These are phyloP conservation scores for Actinostola sp. DNA, from an alignment of 92 coral and sea anemone species.

Conservation along the genomic window DNA sequence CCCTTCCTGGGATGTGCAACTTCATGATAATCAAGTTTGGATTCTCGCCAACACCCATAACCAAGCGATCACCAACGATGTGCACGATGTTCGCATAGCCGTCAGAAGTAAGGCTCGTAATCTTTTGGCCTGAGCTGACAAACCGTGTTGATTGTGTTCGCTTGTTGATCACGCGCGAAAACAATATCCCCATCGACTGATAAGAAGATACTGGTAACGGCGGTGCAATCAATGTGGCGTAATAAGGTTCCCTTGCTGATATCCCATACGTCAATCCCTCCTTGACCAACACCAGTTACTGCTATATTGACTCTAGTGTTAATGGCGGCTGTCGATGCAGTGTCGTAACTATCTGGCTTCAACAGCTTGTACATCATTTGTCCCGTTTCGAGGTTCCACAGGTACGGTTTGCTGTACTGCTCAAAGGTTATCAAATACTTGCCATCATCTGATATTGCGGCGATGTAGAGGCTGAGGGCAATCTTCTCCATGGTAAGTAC, in stretches of 20 bases:
- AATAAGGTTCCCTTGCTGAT: slow-evolving; percentile 49
- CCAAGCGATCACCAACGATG: slow-evolving; percentile 64
- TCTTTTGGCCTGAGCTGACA: slow-evolving; percentile 37
- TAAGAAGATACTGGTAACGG: slow-evolving; percentile 42
- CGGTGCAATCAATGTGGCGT: slow-evolving; percentile 27
- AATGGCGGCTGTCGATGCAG: slow-evolving; percentile 15
- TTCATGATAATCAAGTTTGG: slow-evolving; percentile 60
- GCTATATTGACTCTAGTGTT: slow-evolving; percentile 25
- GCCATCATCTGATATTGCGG: slow-evolving; percentile 75
- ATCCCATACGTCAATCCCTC: slow-evolving; percentile 50
- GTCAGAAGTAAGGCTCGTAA: slow-evolving; percentile 70
- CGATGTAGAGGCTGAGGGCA: slow-evolving; percentile 63
- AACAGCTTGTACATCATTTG: slow-evolving; percentile 10
- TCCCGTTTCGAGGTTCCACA: slow-evolving; percentile 48
- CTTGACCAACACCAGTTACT: slow-evolving; percentile 29
- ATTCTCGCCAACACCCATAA: slow-evolving; percentile 66
- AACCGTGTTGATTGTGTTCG: slow-evolving; percentile 46
- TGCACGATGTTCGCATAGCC: slow-evolving; percentile 58
- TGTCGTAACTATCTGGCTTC: slow-evolving; percentile 19
- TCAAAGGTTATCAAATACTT: slow-evolving; percentile 61
- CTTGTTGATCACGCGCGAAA: slow-evolving; percentile 48
- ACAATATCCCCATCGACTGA: slow-evolving; percentile 60
- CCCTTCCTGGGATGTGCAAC: slow-evolving; percentile 56
- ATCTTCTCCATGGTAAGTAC: slow-evolving; percentile 35
- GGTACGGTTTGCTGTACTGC: slow-evolving; percentile 46